These are phyloP conservation scores for Pangasius djambal DNA, from an alignment of 2,797 vertebrate species.

Conservation along the genomic window DNA sequence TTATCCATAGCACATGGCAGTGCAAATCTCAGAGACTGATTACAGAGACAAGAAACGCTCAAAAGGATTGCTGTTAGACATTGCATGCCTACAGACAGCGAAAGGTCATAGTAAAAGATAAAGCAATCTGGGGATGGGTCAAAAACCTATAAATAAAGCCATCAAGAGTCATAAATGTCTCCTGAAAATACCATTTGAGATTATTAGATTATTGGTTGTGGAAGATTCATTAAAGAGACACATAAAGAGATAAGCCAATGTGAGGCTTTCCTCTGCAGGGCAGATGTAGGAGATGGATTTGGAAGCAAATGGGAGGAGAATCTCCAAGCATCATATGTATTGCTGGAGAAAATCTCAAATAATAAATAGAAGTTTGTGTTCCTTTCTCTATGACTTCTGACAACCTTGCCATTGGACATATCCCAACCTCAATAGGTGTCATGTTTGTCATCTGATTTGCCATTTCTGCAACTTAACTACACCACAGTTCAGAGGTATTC, in stretches of 20 bases:
- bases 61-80: slow-evolving; percentile 42
- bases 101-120: slow-evolving; percentile 4
- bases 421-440: not conserved
- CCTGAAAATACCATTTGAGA: not conserved
- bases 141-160: slow-evolving; percentile 26
- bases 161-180: slow-evolving; percentile 5
- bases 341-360: not conserved
- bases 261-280: not conserved
- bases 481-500: not conserved
- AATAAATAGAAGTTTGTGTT: not conserved
- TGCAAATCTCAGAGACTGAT: slow-evolving; percentile 63
- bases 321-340: not conserved
- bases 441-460: not conserved
- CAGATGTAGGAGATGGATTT: not conserved
- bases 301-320: not conserved
- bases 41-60: slow-evolving; percentile 45
- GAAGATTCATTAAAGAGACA: slow-evolving; percentile 5
- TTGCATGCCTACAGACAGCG: slow-evolving; percentile 15
- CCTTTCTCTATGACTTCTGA: not conserved
- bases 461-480: slow-evolving; percentile 3
- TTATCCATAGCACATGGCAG: slow-evolving; percentile 54
- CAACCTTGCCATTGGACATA: not conserved
- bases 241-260: not conserved
- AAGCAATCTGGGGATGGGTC: not conserved
- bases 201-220: slow-evolving; percentile 22